These are phyloP conservation scores for Amblyornis subalaris DNA, from an alignment of 2,113 vertebrate species.

Conservation along the genomic window DNA sequence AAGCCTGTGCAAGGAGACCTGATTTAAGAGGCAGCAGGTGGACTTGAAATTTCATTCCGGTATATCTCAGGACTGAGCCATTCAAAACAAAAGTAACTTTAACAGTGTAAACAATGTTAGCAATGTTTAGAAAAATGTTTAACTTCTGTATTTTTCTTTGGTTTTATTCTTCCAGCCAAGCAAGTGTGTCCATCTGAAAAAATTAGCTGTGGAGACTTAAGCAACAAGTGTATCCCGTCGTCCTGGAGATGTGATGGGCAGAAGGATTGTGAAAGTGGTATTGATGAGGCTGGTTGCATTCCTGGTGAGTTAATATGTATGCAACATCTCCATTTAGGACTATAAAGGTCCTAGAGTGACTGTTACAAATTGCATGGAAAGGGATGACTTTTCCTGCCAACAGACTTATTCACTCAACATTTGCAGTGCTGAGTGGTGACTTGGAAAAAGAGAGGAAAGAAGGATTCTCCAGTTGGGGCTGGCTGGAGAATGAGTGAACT, in stretches of 20 bases:
- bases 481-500: background rate
- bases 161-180: conserved; percentile 74
- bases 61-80: background rate
- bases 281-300: conserved; percentile 89
- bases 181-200: conserved; percentile 90
- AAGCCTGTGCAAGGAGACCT: background rate
- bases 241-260: conserved; percentile 96
- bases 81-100: background rate
- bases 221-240: conserved; percentile 88
- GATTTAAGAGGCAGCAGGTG: background rate
- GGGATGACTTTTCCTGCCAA: background rate
- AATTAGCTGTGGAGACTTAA: conserved; percentile 88
- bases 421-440: background rate
- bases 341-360: background rate
- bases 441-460: background rate
- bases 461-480: background rate
- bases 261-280: conserved; percentile 89
- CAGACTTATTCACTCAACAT: background rate
- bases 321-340: background rate
- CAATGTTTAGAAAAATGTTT: background rate
- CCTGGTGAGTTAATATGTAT: conserved; percentile 75
- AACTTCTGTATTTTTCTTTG: background rate
- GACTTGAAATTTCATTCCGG: background rate
- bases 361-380: background rate
- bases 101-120: background rate